Evolutionary conservation across 2,113 vertebrate species (phyloP).

Genomic region (Chionomys nivalis): DNA sequence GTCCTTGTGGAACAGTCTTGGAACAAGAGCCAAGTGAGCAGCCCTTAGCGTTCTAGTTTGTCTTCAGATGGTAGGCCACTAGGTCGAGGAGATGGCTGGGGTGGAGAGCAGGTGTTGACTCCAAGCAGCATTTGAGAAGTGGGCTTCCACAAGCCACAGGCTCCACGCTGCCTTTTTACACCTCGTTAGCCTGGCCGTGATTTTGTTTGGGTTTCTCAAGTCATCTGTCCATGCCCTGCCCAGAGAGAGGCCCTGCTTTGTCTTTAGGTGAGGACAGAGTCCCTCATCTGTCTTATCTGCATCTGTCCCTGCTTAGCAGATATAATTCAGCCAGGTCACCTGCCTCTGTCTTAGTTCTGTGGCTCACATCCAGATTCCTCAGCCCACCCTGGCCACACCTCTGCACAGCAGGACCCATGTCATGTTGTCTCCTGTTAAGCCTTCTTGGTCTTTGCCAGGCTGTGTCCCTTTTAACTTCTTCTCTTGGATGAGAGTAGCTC

Average conservation of each 20-base stretch:
- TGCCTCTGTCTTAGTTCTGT: background rate
- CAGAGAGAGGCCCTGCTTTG: background rate
- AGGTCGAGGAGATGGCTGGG: rapidly evolving
- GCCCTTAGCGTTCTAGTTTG: rapidly evolving
- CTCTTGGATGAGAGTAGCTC: background rate
- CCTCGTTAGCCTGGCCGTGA: background rate
- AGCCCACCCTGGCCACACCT: background rate
- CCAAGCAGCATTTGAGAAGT: background rate
- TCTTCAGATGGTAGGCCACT: background rate
- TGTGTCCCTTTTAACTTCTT: no score
- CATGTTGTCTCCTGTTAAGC: rapidly evolving
- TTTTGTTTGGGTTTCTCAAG: background rate
- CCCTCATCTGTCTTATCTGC: background rate
- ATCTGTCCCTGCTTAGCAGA: background rate
- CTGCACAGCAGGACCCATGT: rapidly evolving
- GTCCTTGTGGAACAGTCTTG: no score
- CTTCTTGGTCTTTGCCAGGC: background rate
- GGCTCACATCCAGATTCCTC: background rate
- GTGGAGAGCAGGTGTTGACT: rapidly evolving
- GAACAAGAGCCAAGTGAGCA: background rate
- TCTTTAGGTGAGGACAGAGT: background rate
- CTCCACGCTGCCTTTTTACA: background rate
- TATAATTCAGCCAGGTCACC: rapidly evolving
- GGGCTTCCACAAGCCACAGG: no score
- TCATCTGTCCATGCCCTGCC: background rate